A percentile compares a stretch with the other conserved stretches of the same genome.
Evolutionary conservation across 2,797 vertebrate species (phyloP).

Genomic region (Antrozous pallidus): DNA sequence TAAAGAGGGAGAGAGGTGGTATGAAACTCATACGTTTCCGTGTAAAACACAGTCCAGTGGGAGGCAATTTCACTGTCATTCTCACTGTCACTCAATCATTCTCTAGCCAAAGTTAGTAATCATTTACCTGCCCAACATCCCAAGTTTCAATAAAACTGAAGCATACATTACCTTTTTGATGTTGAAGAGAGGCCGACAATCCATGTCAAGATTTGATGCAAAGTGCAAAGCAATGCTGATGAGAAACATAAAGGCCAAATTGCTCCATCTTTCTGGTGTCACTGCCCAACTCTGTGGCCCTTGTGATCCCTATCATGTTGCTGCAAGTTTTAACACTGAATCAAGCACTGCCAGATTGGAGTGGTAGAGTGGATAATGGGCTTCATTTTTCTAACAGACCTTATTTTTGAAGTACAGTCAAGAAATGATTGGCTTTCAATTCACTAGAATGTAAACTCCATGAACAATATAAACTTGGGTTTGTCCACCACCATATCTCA

Average conservation of each 20-base stretch:
- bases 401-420: background rate
- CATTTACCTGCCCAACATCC: slow-evolving; percentile 24
- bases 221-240: background rate
- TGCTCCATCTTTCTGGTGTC: background rate
- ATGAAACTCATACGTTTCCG: background rate
- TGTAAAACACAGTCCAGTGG: background rate
- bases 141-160: slow-evolving; percentile 38
- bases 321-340: background rate
- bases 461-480: background rate
- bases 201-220: slow-evolving; percentile 4
- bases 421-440: background rate
- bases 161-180: background rate
- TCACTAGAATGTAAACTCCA: background rate
- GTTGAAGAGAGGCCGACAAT: background rate
- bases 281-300: background rate
- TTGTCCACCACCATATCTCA: background rate
- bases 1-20: background rate
- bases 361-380: background rate
- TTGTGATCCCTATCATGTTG: background rate
- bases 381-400: background rate
- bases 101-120: background rate
- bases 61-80: background rate
- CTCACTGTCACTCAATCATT: background rate
- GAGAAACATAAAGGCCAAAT: slow-evolving; percentile 7
- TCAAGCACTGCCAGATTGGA: background rate